Evolutionary conservation across 1,140 invertebrate species (phyloP), one percentile per base, ranked within the genome.

Genomic region (Spodoptera litura): DNA sequence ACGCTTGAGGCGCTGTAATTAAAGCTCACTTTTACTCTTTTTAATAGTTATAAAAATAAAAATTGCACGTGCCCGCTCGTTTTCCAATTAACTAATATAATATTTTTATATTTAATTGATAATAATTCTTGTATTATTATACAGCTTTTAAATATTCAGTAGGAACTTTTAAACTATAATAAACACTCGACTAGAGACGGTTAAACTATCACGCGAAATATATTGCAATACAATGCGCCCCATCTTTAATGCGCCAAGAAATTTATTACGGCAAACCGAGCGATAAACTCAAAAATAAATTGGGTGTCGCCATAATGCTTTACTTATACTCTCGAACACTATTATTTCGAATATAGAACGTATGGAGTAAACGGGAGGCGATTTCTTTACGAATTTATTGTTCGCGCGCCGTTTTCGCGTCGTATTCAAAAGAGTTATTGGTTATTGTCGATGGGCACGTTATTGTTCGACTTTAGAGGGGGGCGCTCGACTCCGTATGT

Each of bases 251-350:
- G 61, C 78, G 58, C 55, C 66, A 66, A 78, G 78, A 80, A 81
- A 85, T 83, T 81, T 83, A 85, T 85, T 72, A 76, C 66, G 49
- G 49, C 79, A 81, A 83, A 83, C 62, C 66, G 25, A 85, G 79
- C 83, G 78, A 77, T 81, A 81, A 83, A 85, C 83, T 85, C 56
- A 71, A 78, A 80, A 83, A 83, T 85, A 81, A 85, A 85, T 83
- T 81, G 76, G 64, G 68, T 80, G 77, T 76, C 77, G 53, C 73
- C 61, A 62, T 85, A 80, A 84, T 81, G 61, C 74, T 13, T 77
- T 77, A 68, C 62, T 77, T 77, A 77, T 58, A 77, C 52, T 62
- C 4, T 62, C 4, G 35, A 68, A 56, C 31, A 76, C 61, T 56
- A 56, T 71, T 66, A 76, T 77, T 44, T 56, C 51, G 74, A 64